These are phyloP conservation scores for Halocaridina rubra DNA, from an alignment of 2,888 invertebrate genomes.

Conservation along the genomic window DNA sequence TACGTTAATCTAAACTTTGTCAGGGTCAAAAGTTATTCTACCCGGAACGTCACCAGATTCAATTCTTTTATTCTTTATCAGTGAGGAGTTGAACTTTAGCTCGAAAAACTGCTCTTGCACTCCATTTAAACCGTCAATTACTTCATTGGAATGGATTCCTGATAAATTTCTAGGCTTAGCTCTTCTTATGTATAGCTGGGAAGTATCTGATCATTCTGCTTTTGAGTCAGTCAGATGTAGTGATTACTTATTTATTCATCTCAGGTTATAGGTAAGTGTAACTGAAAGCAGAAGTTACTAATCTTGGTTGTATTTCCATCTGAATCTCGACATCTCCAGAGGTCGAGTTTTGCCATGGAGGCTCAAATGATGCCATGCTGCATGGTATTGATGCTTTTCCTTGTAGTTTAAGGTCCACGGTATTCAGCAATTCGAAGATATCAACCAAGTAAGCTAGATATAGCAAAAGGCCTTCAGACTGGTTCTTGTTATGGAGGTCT, in stretches of 20 bases:
- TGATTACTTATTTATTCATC: too few species aligned
- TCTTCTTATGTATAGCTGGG: background rate
- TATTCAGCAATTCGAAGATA: background rate
- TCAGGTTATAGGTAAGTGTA: too few species aligned
- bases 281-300: too few species aligned
- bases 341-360: background rate
- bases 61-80: too few species aligned
- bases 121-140: too few species aligned
- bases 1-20: conserved; percentile 26
- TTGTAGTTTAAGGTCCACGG: background rate
- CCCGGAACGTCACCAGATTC: conserved; percentile 27
- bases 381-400: too few species aligned
- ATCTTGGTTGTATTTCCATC: background rate
- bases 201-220: too few species aligned
- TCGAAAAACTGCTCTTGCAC: too few species aligned
- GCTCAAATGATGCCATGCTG: background rate
- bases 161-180: background rate
- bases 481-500: background rate
- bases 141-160: background rate
- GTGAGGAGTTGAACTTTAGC: too few species aligned
- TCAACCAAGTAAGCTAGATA: background rate
- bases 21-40: conserved; percentile 17
- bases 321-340: background rate
- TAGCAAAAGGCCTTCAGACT: background rate
- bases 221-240: too few species aligned